Conservation (phyloP, 2,888 invertebrate species). For the Tetropium fuscum region DNA sequence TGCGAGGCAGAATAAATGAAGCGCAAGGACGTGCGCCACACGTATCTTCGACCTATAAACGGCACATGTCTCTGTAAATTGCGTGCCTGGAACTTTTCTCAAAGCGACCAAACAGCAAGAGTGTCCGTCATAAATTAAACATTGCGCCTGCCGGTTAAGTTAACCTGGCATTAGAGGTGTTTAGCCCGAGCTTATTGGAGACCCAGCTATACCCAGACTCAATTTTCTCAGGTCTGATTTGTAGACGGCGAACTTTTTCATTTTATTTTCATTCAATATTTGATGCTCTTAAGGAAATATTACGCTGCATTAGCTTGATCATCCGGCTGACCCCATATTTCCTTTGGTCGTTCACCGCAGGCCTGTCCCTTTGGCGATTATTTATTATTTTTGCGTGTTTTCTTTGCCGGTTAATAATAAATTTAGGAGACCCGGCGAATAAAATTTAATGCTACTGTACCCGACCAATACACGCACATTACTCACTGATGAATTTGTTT, state of each 20-base stretch:
- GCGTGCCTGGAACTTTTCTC: neutral
- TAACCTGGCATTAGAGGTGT: conserved; percentile 15
- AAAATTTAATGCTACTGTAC: too few relatives aligned
- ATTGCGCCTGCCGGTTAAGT: conserved; percentile 5
- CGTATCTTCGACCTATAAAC: conserved; percentile 6
- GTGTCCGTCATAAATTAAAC: conserved; percentile 19
- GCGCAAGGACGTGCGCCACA: conserved; percentile 2
- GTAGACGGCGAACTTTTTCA: neutral
- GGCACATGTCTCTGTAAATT: conserved; percentile 13
- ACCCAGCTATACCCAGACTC: neutral
- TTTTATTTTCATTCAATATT: conserved; percentile 12
- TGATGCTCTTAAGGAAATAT: conserved; percentile 13
- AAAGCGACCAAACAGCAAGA: conserved; percentile 5
- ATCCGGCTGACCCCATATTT: conserved; percentile 8
- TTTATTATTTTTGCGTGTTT: conserved; percentile 19
- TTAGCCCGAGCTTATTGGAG: conserved; percentile 8
- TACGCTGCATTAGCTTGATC: conserved; percentile 7
- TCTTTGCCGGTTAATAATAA: conserved; percentile 5
- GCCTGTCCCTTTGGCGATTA: conserved; percentile 3
- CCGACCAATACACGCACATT: too few relatives aligned
- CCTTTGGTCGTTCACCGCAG: neutral
- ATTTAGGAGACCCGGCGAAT: too few relatives aligned
- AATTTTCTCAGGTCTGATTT: neutral
- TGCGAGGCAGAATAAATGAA: conserved; percentile 14
- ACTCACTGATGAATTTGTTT: too few relatives aligned